Percentiles rank a stretch among this genome's conserved stretches.
Evolutionary conservation across 1,140 invertebrate species (phyloP).

Genomic region (Papilio helenus): DNA sequence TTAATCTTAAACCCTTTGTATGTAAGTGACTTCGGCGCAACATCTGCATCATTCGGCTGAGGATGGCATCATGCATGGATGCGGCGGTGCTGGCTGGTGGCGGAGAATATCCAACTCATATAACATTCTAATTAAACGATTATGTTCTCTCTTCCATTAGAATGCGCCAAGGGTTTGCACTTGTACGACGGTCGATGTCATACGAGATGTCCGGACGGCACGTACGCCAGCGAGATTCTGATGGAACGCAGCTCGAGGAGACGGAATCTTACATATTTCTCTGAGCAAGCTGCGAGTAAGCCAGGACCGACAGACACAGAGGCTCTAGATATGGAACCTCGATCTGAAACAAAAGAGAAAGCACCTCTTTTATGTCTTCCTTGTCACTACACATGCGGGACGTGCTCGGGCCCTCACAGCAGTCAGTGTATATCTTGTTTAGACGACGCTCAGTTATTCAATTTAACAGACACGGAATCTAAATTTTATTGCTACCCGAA

Average conservation of each 20-base stretch:
- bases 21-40: slow-evolving; percentile 61
- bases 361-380: slow-evolving; percentile 66
- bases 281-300: slow-evolving; percentile 56
- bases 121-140: slow-evolving; percentile 65
- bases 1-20: slow-evolving; percentile 55
- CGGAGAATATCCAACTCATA: slow-evolving; percentile 51
- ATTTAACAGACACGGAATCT: slow-evolving; percentile 59
- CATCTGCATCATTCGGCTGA: slow-evolving; percentile 69
- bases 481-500: slow-evolving; percentile 74
- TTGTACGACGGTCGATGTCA: slow-evolving; percentile 79
- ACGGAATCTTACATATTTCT: slow-evolving; percentile 68
- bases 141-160: slow-evolving; percentile 78
- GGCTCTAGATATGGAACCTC: slow-evolving; percentile 70
- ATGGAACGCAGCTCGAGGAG: slow-evolving; percentile 70
- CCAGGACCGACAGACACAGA: slow-evolving; percentile 57
- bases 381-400: slow-evolving; percentile 76
- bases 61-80: slow-evolving; percentile 75
- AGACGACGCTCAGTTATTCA: slow-evolving; percentile 71
- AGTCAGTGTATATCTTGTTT: slow-evolving; percentile 70
- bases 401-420: slow-evolving; percentile 68
- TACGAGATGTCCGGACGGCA: slow-evolving; percentile 68
- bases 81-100: slow-evolving; percentile 78
- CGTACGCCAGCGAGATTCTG: slow-evolving; percentile 73
- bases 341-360: slow-evolving; percentile 50
- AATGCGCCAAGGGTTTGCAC: slow-evolving; percentile 81